These are phyloP conservation scores for Neomorphus geoffroyi DNA, from an alignment of 2,797 vertebrate species.

Conservation along the genomic window DNA sequence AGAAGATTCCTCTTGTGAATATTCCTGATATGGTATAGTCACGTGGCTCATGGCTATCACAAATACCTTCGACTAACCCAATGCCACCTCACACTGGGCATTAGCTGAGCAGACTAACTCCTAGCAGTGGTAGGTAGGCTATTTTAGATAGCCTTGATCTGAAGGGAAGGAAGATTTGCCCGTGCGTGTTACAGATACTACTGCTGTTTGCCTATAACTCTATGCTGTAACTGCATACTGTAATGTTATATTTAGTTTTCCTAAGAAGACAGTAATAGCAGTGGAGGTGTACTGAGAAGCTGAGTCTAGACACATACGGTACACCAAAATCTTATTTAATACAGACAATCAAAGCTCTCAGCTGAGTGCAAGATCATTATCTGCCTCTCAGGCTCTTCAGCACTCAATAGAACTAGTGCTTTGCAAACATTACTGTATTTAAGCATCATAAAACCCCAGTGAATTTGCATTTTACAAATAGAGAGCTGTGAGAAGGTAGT, in stretches of 20 bases:
- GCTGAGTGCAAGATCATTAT: background rate
- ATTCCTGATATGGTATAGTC: background rate
- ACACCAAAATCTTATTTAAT: slow-evolving; percentile 32
- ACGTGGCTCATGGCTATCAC: background rate
- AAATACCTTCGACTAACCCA: background rate
- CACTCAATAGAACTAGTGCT: background rate
- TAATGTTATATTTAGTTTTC: slow-evolving; percentile 46
- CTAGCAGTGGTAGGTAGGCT: background rate
- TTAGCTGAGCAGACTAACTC: background rate
- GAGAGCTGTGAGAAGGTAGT: background rate
- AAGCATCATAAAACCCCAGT: background rate
- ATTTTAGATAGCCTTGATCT: background rate
- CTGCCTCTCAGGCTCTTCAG: background rate
- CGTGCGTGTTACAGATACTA: background rate
- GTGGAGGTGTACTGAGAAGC: slow-evolving; percentile 49
- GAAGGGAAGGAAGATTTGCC: background rate
- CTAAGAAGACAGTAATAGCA: slow-evolving; percentile 47
- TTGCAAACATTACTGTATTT: background rate
- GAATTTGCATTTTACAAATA: background rate
- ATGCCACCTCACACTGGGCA: background rate
- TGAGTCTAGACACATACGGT: slow-evolving; percentile 28
- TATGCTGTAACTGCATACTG: slow-evolving; percentile 5
- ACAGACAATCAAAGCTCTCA: background rate
- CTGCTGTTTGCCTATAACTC: slow-evolving; percentile 22
- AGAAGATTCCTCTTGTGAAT: background rate